Conservation (phyloP, 1,140 invertebrate genomes). For the Tetragonula clypearis region DNA sequence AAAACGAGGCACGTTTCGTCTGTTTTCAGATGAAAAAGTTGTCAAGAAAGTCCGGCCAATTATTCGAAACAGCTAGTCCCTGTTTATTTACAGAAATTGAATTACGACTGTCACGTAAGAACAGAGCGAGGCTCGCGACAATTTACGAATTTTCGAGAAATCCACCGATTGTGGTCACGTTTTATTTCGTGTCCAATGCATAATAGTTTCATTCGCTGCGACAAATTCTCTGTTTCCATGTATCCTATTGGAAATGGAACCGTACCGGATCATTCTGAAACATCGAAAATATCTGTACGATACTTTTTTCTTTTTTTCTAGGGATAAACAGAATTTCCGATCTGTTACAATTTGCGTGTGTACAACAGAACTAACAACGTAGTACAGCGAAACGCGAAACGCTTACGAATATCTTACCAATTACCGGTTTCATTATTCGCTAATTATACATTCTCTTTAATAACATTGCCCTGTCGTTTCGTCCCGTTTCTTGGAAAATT, state of each 20-base stretch:
- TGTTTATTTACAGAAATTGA: neutral
- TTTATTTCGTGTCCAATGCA: constrained; percentile 13
- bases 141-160: constrained; percentile 16
- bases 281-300: neutral
- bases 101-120: constrained; percentile 2
- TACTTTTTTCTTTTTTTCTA: neutral
- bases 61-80: neutral
- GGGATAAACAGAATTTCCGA: neutral
- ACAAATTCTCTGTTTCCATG: constrained; percentile 12
- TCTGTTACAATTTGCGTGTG: neutral
- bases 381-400: neutral
- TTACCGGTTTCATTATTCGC: neutral
- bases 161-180: constrained; percentile 33
- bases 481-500: neutral
- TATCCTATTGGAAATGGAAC: constrained; percentile 5
- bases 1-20: neutral
- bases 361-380: neutral
- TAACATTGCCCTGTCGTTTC: neutral
- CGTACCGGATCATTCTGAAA: neutral
- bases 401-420: neutral
- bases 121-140: constrained; percentile 7
- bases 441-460: neutral
- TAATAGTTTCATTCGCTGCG: constrained; percentile 23
- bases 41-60: neutral
- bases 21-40: neutral